Conservation (phyloP, 2,797 vertebrate species). For the Hephaestus fuliginosus region DNA sequence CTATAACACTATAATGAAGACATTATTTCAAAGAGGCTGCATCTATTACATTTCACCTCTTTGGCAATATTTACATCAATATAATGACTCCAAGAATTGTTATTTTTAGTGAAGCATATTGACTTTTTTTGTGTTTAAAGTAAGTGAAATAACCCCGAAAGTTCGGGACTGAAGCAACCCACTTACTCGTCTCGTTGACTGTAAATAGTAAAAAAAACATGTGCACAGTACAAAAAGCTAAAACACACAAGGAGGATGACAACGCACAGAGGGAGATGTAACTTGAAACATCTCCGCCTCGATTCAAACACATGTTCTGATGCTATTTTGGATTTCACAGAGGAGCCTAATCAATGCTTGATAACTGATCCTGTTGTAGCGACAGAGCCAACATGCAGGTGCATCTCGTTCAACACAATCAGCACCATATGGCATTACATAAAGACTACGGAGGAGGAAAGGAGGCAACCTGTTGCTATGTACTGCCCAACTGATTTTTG, state of each 20-base stretch:
- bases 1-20: neutral
- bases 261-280: neutral
- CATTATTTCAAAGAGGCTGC: neutral
- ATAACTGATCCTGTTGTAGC: neutral
- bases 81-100: neutral
- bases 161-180: neutral
- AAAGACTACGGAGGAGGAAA: neutral
- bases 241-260: slow-evolving; percentile 4
- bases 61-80: neutral
- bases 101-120: neutral
- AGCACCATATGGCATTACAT: neutral
- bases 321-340: slow-evolving; percentile 5
- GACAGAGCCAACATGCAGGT: neutral
- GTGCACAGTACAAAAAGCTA: neutral
- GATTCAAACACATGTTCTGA: slow-evolving; percentile 1
- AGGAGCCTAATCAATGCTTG: neutral
- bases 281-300: neutral
- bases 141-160: neutral
- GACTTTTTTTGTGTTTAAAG: neutral
- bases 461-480: slow-evolving; percentile 8
- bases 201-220: neutral
- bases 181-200: neutral
- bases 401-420: slow-evolving; percentile 3
- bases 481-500: neutral
- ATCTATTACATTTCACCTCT: neutral